phyloP scores from a whole-genome alignment of 2,113 vertebrate genomes.

The Equus quagga region DNA sequence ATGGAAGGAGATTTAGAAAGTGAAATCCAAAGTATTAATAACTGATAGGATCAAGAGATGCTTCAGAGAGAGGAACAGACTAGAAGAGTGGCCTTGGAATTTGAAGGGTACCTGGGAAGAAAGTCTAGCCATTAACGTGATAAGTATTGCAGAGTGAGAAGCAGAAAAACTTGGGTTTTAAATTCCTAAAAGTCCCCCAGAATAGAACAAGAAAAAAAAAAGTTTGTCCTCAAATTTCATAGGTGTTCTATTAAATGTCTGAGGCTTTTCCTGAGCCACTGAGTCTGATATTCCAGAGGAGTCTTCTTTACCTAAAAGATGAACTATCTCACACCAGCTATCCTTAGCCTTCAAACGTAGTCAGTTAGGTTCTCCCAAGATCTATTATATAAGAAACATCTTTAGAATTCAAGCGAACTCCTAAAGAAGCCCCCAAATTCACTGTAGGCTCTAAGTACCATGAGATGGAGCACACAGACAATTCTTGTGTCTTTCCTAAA shows the following conservation, averaged over 20 bases:
- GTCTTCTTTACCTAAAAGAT: background rate
- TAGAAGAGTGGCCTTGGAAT: background rate
- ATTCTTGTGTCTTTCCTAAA: background rate
- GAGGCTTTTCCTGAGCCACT: background rate
- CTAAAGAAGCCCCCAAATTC: background rate
- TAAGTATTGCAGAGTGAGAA: background rate
- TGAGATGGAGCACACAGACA: background rate
- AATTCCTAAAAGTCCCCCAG: background rate
- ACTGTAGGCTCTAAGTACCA: background rate
- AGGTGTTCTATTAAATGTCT: background rate
- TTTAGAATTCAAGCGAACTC: background rate
- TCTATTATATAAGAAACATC: background rate
- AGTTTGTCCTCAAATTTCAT: background rate
- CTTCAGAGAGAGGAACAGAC: background rate
- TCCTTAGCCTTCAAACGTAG: background rate
- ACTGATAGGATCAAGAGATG: background rate
- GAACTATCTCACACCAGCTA: background rate
- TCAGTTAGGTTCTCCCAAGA: background rate
- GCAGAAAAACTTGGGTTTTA: background rate
- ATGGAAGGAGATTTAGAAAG: background rate
- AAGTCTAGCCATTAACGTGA: background rate
- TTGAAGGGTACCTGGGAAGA: background rate
- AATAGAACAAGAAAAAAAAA: background rate
- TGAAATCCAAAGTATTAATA: background rate
- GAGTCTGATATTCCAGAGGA: background rate